Evolutionary conservation across 1,140 invertebrate species (phyloP).

Genomic region (Condylostylus longicornis): DNA sequence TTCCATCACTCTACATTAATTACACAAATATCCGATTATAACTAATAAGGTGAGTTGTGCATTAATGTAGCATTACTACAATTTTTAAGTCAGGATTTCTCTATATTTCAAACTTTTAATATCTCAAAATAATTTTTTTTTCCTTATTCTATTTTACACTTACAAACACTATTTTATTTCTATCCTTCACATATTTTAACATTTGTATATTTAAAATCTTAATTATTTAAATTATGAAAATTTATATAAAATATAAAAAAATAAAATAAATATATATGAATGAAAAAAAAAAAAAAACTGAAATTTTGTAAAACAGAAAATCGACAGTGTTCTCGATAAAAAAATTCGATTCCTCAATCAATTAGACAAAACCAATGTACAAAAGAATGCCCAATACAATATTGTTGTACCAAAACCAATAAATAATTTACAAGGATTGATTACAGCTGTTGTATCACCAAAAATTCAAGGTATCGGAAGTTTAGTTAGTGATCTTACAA

Average conservation of each 20-base stretch:
- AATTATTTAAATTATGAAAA: not conserved
- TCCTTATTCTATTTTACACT: conserved; percentile 3
- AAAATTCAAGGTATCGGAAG: conserved; percentile 43
- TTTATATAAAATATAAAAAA: not conserved
- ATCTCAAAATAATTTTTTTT: conserved; percentile 5
- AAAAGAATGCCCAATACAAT: conserved; percentile 55
- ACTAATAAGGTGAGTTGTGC: too few relatives aligned
- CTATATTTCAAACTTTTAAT: too few relatives aligned
- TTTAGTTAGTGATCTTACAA: conserved; percentile 38
- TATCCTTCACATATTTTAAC: too few relatives aligned
- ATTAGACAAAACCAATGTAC: conserved; percentile 52
- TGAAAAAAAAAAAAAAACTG: not conserved
- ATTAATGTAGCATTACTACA: too few relatives aligned
- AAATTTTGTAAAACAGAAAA: conserved; percentile 49
- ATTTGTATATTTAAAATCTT: too few relatives aligned
- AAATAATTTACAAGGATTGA: conserved; percentile 30
- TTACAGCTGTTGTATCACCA: conserved; percentile 39
- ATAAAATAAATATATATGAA: not conserved
- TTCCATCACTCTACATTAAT: too few relatives aligned
- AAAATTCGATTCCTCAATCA: conserved; percentile 51
- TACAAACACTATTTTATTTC: too few relatives aligned
- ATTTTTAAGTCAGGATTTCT: too few relatives aligned
- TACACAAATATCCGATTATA: too few relatives aligned
- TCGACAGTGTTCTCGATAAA: conserved; percentile 57
- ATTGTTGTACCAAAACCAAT: conserved; percentile 44